A percentile compares a stretch with the other conserved stretches of the same genome.
These are phyloP conservation scores for Eurytoma californica DNA, from an alignment of 2,888 invertebrate genomes.

Conservation along the genomic window DNA sequence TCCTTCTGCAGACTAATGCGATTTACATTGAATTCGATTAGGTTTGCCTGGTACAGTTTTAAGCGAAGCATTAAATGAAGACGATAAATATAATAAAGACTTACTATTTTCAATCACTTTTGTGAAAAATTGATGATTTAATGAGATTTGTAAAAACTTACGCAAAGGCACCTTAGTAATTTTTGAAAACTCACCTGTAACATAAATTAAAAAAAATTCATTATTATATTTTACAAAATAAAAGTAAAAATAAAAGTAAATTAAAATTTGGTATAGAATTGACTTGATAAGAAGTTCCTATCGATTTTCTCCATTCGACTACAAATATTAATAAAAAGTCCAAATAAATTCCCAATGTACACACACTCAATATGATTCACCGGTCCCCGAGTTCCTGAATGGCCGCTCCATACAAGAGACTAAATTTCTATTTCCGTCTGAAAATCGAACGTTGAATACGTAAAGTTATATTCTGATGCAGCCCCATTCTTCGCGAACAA, in stretches of 20 bases:
- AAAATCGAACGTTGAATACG: constrained; percentile 52
- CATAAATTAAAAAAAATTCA: constrained; percentile 11
- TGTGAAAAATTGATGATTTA: too few relatives aligned
- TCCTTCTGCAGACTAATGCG: background rate
- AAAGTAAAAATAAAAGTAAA: too few relatives aligned
- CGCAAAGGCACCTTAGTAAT: background rate
- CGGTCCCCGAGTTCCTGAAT: constrained; percentile 2
- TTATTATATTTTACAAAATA: background rate
- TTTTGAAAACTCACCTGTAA: constrained; percentile 42
- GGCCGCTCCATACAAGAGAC: background rate
- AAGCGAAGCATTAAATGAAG: too few relatives aligned
- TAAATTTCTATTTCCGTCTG: constrained; percentile 45
- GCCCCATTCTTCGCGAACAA: constrained; percentile 49
- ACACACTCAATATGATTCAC: constrained; percentile 19
- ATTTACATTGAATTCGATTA: constrained; percentile 23
- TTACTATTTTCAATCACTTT: too few relatives aligned
- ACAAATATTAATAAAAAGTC: background rate
- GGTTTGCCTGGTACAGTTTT: too few relatives aligned
- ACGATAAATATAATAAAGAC: too few relatives aligned
- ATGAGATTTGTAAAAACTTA: too few relatives aligned
- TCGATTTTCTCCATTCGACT: background rate
- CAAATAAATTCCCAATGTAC: constrained; percentile 6
- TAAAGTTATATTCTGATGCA: constrained; percentile 52
- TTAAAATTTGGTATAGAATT: too few relatives aligned
- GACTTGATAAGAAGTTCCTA: too few relatives aligned